Evolutionary conservation across 1,140 invertebrate genomes (phyloP), one percentile per base, ranked within the genome.

Genomic region (Theocolax elegans): DNA sequence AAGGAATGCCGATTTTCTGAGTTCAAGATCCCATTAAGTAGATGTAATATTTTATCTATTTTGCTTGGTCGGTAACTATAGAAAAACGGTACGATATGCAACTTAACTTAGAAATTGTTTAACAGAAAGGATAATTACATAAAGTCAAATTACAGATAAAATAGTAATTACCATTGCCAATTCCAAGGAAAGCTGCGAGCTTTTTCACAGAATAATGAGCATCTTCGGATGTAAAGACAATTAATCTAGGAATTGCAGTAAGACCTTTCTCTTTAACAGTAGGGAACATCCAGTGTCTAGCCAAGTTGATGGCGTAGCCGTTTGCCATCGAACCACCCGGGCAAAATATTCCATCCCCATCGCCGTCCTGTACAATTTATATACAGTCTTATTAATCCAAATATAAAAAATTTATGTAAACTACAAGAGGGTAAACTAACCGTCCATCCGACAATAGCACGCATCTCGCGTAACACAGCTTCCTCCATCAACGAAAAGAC

Each of bases 321-420:
- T 99, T 99, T 2, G 96, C 93, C 74, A 98, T 93, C 1, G 96
- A 97, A 0, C 97, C 97, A 31, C 97, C 97, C 10, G 97, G 97
- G 78, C 94, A 95, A 84, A 99, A 98, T 51, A 98, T 95, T 0
- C 95, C 97, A 13, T 93, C 91, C 0, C 91, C 92, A 48, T 89
- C 86, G 0, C 92, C 93, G 12, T 90, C 84, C 4, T 88, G 3
- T 4, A 17, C 31, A 29, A 51, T 12, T 12, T 12, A 23, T 51
- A 19, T 25, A 17, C 2, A 17, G n/a, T 44, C 7, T 17, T 10
- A 42, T 42, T 2, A n/a, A 19, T 46, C 3, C n/a, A 12, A n/a
- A 19, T n/a, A 17, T 17, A 12, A 17, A 46, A 19, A 44, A 44
- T 12, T 44, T n/a, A n/a, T n/a, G n/a, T n/a, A 35, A 35, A 35